Conservation (phyloP, 2,113 vertebrate species). For the Channa maculata region DNA sequence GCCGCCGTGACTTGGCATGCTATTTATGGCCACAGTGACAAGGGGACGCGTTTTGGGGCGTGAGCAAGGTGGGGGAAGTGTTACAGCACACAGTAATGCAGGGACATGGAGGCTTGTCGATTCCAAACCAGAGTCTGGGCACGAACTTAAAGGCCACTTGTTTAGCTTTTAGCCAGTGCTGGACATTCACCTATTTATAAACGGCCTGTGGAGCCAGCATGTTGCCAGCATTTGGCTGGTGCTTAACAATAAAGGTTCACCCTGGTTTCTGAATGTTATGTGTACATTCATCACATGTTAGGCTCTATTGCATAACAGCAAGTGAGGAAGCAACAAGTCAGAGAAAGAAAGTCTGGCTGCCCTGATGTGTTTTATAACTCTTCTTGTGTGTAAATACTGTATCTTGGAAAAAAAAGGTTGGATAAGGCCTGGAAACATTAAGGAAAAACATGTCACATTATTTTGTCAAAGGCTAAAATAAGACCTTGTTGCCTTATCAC, state of each 20-base stretch:
- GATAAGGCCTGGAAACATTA: not conserved
- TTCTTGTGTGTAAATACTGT: not conserved
- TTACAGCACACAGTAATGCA: not conserved
- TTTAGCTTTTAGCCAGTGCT: not conserved
- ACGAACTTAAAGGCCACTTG: not conserved
- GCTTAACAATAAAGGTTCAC: not conserved
- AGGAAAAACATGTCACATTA: no score
- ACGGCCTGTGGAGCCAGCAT: not conserved
- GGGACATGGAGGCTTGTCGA: not conserved
- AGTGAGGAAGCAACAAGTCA: conserved; percentile 5
- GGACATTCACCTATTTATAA: conserved; percentile 2
- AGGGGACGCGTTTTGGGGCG: conserved; percentile 50
- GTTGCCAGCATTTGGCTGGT: not conserved
- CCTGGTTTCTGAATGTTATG: not conserved
- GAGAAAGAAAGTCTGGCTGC: not conserved
- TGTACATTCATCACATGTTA: not conserved
- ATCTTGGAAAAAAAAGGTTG: not conserved
- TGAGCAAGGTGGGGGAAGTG: conserved; percentile 42
- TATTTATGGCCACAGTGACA: conserved; percentile 68
- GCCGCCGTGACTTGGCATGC: conserved; percentile 45
- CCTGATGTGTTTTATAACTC: not conserved
- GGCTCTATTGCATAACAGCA: not conserved
- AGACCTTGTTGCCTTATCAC: not conserved
- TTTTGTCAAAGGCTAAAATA: no score
- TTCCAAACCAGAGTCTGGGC: conserved; percentile 1